Conservation (phyloP, 2,797 vertebrate species). For the Neomorphus geoffroyi region DNA sequence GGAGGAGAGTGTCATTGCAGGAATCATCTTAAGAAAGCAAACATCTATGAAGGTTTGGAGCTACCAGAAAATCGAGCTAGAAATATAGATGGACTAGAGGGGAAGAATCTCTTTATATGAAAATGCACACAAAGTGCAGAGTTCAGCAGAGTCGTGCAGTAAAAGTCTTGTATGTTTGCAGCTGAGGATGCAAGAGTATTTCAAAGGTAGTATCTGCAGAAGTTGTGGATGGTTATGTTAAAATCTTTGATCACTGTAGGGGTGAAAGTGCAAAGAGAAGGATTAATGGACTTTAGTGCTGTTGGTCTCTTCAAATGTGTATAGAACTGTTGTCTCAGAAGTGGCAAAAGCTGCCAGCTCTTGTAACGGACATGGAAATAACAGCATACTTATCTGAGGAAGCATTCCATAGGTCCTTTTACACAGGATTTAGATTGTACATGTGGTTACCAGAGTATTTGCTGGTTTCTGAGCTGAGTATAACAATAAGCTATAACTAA, state of each 20-base stretch:
- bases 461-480: background rate
- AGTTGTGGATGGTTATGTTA: background rate
- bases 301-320: background rate
- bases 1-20: background rate
- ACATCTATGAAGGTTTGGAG: background rate
- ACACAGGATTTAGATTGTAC: background rate
- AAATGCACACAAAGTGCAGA: background rate
- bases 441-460: background rate
- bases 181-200: background rate
- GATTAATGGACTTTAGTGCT: background rate
- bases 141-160: background rate
- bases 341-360: background rate
- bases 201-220: background rate
- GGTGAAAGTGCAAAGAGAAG: background rate
- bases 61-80: background rate
- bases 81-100: background rate
- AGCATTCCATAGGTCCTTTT: background rate
- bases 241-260: background rate
- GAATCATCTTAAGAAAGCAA: background rate
- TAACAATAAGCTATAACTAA: background rate
- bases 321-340: background rate
- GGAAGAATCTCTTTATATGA: background rate
- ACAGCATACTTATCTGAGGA: background rate
- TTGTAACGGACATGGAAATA: background rate
- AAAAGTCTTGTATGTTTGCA: background rate